Conservation (phyloP, 1,140 invertebrate species). For the Acyrthosiphon pisum region DNA sequence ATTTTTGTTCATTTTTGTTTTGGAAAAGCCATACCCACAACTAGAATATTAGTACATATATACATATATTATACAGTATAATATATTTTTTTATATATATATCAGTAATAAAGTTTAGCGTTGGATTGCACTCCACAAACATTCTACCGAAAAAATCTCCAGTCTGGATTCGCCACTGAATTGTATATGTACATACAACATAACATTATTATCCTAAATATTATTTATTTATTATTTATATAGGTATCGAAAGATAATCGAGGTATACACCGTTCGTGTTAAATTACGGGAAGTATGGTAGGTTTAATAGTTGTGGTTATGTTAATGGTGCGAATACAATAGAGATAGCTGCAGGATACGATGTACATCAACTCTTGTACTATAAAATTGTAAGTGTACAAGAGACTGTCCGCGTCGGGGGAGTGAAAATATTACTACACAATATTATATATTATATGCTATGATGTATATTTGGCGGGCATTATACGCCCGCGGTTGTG, state of each 20-base stretch:
- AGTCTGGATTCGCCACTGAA: not conserved
- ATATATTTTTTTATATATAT: not conserved
- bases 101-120: not conserved
- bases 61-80: too few species aligned
- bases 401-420: not conserved
- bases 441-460: not conserved
- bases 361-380: not conserved
- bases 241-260: not conserved
- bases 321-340: not conserved
- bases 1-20: too few species aligned
- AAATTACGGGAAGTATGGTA: not conserved
- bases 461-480: not conserved
- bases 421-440: not conserved
- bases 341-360: not conserved
- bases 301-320: not conserved
- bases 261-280: not conserved
- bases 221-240: too few species aligned
- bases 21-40: too few species aligned
- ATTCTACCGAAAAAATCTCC: not conserved
- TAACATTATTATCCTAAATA: not conserved
- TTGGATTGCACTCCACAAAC: not conserved
- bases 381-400: not conserved
- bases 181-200: not conserved
- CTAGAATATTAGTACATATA: too few species aligned
- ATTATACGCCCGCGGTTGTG: not conserved